Conservation (phyloP, 2,797 vertebrate genomes). For the Botia almorhae region DNA sequence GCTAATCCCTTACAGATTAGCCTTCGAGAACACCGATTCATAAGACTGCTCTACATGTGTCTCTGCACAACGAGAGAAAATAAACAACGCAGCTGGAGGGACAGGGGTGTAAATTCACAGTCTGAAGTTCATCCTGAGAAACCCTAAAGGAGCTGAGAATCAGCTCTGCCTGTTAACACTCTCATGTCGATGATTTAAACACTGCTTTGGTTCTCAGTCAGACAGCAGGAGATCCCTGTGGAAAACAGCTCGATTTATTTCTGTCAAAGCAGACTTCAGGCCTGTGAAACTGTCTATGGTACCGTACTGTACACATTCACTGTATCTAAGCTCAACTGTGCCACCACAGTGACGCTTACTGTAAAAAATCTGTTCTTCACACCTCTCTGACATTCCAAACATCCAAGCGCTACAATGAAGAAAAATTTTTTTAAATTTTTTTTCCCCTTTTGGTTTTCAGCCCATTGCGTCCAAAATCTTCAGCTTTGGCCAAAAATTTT, state of each 20-base stretch:
- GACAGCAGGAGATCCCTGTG: constrained; percentile 44
- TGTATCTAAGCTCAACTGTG: not conserved
- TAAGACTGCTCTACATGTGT: constrained; percentile 22
- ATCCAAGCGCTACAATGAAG: no score
- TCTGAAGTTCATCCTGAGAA: constrained; percentile 1
- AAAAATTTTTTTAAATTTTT: not conserved
- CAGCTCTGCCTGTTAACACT: constrained; percentile 25
- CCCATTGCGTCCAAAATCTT: not conserved
- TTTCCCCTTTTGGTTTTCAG: not conserved
- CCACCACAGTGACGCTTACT: not conserved
- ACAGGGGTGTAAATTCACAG: constrained; percentile 30
- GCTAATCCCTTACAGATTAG: constrained; percentile 51
- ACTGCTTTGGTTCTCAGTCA: constrained; percentile 38
- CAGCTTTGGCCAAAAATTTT: not conserved
- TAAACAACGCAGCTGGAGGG: constrained; percentile 29
- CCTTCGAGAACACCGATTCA: constrained; percentile 39
- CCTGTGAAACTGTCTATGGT: constrained; percentile 3
- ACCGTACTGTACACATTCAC: constrained; percentile 6
- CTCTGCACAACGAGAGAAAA: constrained; percentile 43
- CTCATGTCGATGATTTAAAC: constrained; percentile 41
- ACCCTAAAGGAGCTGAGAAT: constrained; percentile 17
- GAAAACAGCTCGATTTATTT: constrained; percentile 45
- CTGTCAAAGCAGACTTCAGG: constrained; percentile 38
- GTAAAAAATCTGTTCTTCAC: no score
- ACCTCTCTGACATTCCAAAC: no score